Percentiles rank a stretch among this genome's conserved stretches.
These are phyloP conservation scores for Bothrops alternatus DNA, from an alignment of 2,797 vertebrate genomes.

Conservation along the genomic window DNA sequence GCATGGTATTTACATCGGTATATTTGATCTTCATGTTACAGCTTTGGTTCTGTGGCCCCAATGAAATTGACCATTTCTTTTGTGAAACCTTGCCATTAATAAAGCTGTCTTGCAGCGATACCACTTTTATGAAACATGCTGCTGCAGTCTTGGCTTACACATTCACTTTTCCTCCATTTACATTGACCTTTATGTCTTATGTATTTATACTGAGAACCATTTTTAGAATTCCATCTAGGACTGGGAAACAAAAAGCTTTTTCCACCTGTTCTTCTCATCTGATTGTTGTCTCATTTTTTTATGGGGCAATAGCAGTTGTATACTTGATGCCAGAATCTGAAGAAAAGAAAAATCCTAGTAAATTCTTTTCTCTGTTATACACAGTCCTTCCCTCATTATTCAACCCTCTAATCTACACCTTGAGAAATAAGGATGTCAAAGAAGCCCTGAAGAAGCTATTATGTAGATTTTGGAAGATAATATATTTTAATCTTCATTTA, in stretches of 20 bases:
- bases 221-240: not conserved
- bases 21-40: not conserved
- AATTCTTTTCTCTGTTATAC: not conserved
- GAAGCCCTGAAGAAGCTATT: not conserved
- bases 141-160: not conserved
- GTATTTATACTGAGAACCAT: not conserved
- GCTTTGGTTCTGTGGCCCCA: not conserved
- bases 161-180: not conserved
- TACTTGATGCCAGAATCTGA: not conserved
- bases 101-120: slow-evolving; percentile 1
- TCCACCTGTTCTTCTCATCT: not conserved
- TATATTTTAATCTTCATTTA: not conserved
- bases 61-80: slow-evolving; percentile 12
- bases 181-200: not conserved
- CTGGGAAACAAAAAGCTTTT: not conserved
- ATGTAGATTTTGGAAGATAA: not conserved
- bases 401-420: not conserved
- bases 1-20: not conserved
- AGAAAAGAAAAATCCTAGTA: not conserved
- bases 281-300: not conserved
- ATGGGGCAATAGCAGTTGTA: not conserved
- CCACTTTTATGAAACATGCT: not conserved
- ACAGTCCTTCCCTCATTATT: not conserved
- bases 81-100: slow-evolving; percentile 2
- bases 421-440: not conserved